These are phyloP conservation scores for Hemithea aestivaria DNA, from an alignment of 2,888 invertebrate genomes.

Conservation along the genomic window DNA sequence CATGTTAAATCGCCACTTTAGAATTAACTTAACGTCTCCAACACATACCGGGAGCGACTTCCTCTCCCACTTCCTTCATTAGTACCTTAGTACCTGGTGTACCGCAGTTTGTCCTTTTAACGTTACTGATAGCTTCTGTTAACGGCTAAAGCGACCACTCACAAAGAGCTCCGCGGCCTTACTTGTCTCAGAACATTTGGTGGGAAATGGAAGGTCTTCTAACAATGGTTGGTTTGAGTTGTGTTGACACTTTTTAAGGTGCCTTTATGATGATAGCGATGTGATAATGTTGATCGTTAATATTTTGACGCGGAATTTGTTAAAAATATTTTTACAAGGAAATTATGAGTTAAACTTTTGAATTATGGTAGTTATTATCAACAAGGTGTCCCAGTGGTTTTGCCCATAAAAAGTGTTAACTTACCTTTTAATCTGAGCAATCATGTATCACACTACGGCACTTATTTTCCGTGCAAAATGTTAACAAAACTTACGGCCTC, in stretches of 20 bases:
- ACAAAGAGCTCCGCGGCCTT: conserved; percentile 19
- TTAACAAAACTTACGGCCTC: no score
- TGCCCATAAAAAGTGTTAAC: no score
- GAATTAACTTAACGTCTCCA: conserved; percentile 1
- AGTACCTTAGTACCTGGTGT: conserved; percentile 36
- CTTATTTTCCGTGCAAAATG: no score
- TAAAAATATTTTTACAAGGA: no score
- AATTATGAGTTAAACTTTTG: no score
- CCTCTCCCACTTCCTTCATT: conserved; percentile 43
- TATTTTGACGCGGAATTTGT: conserved; percentile 22
- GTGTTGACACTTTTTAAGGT: conserved; percentile 48
- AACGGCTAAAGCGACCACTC: conserved; percentile 40
- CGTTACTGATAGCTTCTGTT: conserved; percentile 40
- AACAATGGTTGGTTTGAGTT: conserved; percentile 30
- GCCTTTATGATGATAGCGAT: conserved; percentile 37
- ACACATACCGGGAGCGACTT: conserved; percentile 8
- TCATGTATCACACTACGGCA: no score
- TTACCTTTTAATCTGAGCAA: no score
- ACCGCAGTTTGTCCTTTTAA: conserved; percentile 47
- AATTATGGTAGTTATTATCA: no score
- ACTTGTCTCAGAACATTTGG: not conserved
- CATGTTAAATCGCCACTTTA: not conserved
- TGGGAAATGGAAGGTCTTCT: conserved; percentile 21
- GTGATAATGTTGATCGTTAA: conserved; percentile 28
- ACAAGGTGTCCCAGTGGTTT: no score